Evolutionary conservation across 2,797 vertebrate genomes (phyloP).

Genomic region (Glossophaga mutica): DNA sequence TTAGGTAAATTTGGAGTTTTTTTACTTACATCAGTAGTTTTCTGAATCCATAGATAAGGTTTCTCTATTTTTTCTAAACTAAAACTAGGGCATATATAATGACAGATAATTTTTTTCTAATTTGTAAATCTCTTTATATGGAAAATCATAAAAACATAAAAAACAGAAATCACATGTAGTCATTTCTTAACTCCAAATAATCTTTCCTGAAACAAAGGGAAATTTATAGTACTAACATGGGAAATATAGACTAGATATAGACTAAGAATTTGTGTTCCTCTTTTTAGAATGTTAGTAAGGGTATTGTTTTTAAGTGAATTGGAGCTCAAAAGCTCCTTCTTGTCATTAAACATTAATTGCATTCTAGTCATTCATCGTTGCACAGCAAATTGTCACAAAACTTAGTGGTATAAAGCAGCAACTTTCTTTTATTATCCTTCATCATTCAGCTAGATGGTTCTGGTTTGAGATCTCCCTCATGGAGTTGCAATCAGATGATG

Average conservation of each 20-base stretch:
- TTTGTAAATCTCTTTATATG: background rate
- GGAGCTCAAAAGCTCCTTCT: no score
- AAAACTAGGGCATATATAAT: background rate
- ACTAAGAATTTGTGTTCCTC: no score
- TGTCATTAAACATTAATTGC: no score
- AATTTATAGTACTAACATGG: background rate
- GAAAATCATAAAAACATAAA: background rate
- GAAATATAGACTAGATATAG: background rate
- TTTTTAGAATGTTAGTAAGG: no score
- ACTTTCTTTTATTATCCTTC: background rate
- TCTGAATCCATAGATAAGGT: background rate
- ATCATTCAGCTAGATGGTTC: background rate
- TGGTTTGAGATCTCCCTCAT: background rate
- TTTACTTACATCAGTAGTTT: background rate
- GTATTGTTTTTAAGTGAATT: no score
- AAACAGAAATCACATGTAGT: background rate
- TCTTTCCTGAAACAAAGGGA: background rate
- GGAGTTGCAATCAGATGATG: background rate
- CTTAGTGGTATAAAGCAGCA: background rate
- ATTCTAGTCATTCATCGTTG: background rate
- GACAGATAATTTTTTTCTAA: background rate
- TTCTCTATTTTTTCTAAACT: slow-evolving; percentile 18
- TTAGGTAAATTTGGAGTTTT: background rate
- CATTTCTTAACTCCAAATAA: background rate
- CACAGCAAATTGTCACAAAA: background rate